These are phyloP conservation scores for Gandaritis pyraliata DNA, from an alignment of 2,888 invertebrate genomes.

Conservation along the genomic window DNA sequence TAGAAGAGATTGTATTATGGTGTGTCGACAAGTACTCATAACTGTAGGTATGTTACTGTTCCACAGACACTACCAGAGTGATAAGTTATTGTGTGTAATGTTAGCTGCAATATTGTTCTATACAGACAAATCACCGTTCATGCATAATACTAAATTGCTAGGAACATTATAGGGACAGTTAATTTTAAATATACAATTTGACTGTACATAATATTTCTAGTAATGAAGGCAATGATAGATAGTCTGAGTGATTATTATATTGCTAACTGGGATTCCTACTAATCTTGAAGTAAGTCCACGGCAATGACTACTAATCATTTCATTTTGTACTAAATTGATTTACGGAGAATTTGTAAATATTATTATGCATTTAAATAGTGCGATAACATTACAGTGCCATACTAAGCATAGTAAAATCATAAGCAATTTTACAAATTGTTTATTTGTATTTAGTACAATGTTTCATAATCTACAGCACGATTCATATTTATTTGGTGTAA, in stretches of 20 bases:
- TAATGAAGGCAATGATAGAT: conserved; percentile 34
- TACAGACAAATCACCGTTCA: conserved; percentile 73
- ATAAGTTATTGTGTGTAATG: conserved; percentile 71
- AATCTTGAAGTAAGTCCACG: conserved; percentile 15
- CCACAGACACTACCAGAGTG: conserved; percentile 69
- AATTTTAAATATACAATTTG: conserved; percentile 34
- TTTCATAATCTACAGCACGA: conserved; percentile 34
- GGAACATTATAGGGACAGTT: conserved; percentile 25
- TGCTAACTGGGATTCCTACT: conserved; percentile 10
- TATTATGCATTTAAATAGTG: conserved; percentile 58
- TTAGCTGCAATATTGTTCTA: conserved; percentile 82
- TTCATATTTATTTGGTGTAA: conserved; percentile 4
- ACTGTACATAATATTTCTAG: conserved; percentile 22
- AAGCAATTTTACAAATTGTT: conserved; percentile 39
- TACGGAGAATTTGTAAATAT: conserved; percentile 35
- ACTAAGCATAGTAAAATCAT: conserved; percentile 40
- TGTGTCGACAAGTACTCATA: conserved; percentile 56
- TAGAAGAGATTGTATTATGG: conserved; percentile 64
- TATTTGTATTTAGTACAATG: conserved; percentile 42
- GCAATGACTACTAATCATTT: conserved; percentile 13
- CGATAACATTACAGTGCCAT: conserved; percentile 77
- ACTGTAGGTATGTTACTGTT: conserved; percentile 59
- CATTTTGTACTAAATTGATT: conserved; percentile 14
- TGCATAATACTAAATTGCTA: conserved; percentile 63
- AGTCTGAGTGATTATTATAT: conserved; percentile 25